phyloP scores from a whole-genome alignment of 2,113 vertebrate species.

The Barnardius zonarius region DNA sequence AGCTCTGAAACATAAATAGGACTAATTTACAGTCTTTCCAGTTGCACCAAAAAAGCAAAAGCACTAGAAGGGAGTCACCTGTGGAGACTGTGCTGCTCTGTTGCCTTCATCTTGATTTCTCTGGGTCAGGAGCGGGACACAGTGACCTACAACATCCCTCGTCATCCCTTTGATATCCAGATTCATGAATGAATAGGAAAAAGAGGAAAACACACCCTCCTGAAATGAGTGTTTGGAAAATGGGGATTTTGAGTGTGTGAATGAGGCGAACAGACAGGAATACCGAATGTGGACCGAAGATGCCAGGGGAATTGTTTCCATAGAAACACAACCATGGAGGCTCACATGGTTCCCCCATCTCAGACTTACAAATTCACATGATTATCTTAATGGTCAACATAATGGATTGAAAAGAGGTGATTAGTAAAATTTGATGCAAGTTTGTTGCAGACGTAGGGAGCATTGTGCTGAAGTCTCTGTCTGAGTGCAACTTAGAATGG shows the following conservation, averaged over 20 bases:
- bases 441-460: conserved; percentile 22
- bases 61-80: background rate
- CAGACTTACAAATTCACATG: conserved; percentile 46
- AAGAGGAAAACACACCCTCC: background rate
- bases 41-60: background rate
- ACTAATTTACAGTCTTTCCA: background rate
- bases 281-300: conserved; percentile 32
- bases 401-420: conserved; percentile 35
- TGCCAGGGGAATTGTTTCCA: conserved; percentile 67
- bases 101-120: background rate
- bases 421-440: background rate
- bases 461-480: background rate
- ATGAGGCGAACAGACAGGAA: conserved; percentile 53
- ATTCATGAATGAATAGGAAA: background rate
- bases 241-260: background rate
- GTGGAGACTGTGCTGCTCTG: background rate
- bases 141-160: background rate
- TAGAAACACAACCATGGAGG: conserved; percentile 60
- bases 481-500: background rate
- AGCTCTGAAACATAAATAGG: background rate
- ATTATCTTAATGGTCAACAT: conserved; percentile 55
- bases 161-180: background rate
- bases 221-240: background rate
- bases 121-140: background rate
- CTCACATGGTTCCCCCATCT: conserved; percentile 29